phyloP scores from a whole-genome alignment of 2,797 vertebrate species.

The Pipistrellus nathusii region DNA sequence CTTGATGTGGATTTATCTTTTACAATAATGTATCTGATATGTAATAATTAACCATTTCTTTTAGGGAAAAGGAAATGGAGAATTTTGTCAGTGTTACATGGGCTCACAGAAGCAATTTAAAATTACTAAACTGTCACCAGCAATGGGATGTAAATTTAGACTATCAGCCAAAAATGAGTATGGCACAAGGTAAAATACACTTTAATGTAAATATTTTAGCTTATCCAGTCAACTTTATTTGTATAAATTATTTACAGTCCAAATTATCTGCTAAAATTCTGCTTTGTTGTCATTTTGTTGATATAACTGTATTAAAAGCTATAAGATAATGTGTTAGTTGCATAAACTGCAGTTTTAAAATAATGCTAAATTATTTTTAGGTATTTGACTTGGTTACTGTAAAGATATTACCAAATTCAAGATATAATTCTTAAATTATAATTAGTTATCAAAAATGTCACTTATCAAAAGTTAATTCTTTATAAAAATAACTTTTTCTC shows the following conservation, averaged over 20 bases:
- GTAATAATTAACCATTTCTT: constrained; percentile 72
- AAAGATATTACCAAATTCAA: constrained; percentile 54
- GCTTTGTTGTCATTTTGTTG: constrained; percentile 23
- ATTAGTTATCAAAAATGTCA: not conserved
- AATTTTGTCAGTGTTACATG: constrained; percentile 95
- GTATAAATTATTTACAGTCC: constrained; percentile 50
- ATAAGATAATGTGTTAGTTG: constrained; percentile 29
- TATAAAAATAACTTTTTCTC: constrained; percentile 57
- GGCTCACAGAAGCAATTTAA: constrained; percentile 97
- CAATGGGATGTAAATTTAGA: constrained; percentile 97
- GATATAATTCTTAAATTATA: constrained; percentile 31
- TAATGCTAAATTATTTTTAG: constrained; percentile 20
- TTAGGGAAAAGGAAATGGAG: constrained; percentile 94
- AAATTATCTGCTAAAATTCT: constrained; percentile 53
- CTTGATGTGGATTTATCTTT: constrained; percentile 41
- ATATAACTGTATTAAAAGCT: constrained; percentile 46
- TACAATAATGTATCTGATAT: constrained; percentile 64
- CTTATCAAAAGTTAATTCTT: constrained; percentile 42
- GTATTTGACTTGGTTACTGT: constrained; percentile 46
- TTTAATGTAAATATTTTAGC: constrained; percentile 56
- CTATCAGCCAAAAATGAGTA: constrained; percentile 97
- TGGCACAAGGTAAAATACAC: constrained; percentile 92
- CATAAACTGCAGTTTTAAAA: constrained; percentile 50
- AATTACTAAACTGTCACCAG: constrained; percentile 96
- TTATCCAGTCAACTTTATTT: constrained; percentile 16